phyloP scores from a whole-genome alignment of 2,113 vertebrate genomes.

The Etheostoma cragini region DNA sequence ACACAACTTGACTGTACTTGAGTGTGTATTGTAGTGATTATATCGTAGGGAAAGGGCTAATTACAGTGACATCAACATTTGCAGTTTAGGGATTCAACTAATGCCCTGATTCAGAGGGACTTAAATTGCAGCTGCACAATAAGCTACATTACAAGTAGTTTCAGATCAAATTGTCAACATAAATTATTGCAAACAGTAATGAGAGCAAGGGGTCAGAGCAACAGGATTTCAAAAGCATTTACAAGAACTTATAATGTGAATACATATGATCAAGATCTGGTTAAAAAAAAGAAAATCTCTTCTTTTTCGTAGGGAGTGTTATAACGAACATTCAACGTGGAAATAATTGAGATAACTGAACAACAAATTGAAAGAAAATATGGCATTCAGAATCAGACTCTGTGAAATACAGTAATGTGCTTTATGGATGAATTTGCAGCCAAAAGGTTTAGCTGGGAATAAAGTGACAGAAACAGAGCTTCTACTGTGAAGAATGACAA shows the following conservation, averaged over 20 bases:
- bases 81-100: slow-evolving; percentile 18
- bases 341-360: slow-evolving; percentile 16
- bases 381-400: slow-evolving; percentile 19
- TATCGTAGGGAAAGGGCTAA: slow-evolving; percentile 17
- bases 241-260: neutral
- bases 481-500: slow-evolving; percentile 60
- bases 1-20: neutral
- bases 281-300: slow-evolving; percentile 2
- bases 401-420: slow-evolving; percentile 46
- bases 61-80: slow-evolving; percentile 20
- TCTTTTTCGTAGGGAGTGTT: neutral
- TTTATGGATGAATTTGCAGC: slow-evolving; percentile 23
- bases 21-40: slow-evolving; percentile 28
- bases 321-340: slow-evolving; percentile 16
- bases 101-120: slow-evolving; percentile 4
- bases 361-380: slow-evolving; percentile 22
- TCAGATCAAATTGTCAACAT: neutral
- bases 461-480: slow-evolving; percentile 35
- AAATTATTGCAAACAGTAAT: neutral
- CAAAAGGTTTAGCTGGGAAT: slow-evolving; percentile 10
- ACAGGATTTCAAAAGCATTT: slow-evolving; percentile 8
- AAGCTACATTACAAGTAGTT: neutral
- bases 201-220: neutral
- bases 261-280: neutral
- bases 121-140: neutral